Evolutionary conservation across 2,113 vertebrate species (phyloP), one percentile per base, ranked within the genome.

Genomic region (Festucalex cinctus): DNA sequence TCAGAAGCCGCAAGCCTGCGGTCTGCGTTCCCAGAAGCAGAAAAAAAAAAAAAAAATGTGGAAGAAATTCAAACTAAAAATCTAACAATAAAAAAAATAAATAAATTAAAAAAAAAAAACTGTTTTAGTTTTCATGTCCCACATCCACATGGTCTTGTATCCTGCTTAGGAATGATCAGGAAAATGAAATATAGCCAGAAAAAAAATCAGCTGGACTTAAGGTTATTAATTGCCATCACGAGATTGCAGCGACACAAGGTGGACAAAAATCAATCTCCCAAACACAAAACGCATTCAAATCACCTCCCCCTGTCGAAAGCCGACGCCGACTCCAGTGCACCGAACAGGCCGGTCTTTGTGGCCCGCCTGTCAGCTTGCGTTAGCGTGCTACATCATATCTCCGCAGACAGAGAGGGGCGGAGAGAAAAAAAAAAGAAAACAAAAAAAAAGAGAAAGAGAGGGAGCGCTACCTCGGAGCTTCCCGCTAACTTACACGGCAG

Each of bases 361-460:
- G 90, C 77, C 87, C 66, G 87, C 84, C 88, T 88, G 91, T 94
- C 92, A 90, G 88, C 81, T 91, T 87, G 86, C 44, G 90, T 94
- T 94, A 94, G 85, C 3, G 51, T 75, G 87, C 81, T 80, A 14
- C 88, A 83, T 91, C 91, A 79, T 79, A 86, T 91, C 82, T 71
- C 74, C 75, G 79, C 84, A 87, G 75, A 90, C 68, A 66, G 69
- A 62, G 63, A 73, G 58, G 56, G 35, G 56, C n/a, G 22, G 12
- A 70, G 48, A 70, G 68, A n/a, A n/a, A n/a, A n/a, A n/a, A n/a
- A n/a, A n/a, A n/a, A n/a, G n/a, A n/a, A n/a, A n/a, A n/a, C n/a
- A n/a, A n/a, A n/a, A n/a, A n/a, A n/a, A n/a, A n/a, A 70, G 48
- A 70, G 68, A 32, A 28, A 44, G 66, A 37, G 72, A 46, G 63